Base-by-base conservation (phyloP, 2,888 invertebrate genomes). In the Caradrina clavipalpis region DNA sequence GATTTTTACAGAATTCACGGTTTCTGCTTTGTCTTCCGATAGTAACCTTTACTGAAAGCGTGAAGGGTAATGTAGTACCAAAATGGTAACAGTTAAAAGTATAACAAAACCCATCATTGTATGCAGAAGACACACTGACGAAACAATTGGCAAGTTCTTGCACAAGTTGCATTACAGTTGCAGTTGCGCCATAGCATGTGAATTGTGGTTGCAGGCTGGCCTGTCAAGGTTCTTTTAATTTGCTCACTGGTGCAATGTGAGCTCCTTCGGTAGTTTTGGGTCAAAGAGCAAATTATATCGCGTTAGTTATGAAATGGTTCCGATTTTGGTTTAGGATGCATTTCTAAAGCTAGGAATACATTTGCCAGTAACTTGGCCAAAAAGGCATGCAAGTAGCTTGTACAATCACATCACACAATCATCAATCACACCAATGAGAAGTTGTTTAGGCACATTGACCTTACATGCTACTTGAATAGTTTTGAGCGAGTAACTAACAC, bases 221-320 rank as follows among this genome's bases (percentile, higher is more conserved):
- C 66, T 59, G 57, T 75, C 86, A 87, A 87, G 87, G 87, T 68
- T 66, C 53, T 74, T 81, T 81, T 71, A 83, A 87, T 87, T 85
- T 78, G 76, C 74, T 65, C 26, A 69, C 50, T 75, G 60, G 57
- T 80, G 80, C 81, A 77, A 80, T 76, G 63, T 65, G 65, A 57
- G 26, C 67, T 69, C 56, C 57, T 65, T 57, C 21, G 19, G 7
- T 15, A 21, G 39, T 74, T 69, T 66, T 65, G 13, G 70, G 77
- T 70, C 62, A 60, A 47, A 66, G 17, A 73, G 42, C 54, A 49
- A 54, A 60, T 50, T 51, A 21, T 55, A 49, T 55, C 17, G 42
- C 13, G 11, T 17, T 35, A 10, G 8, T 66, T 56, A 2, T 19
- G 11, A 61, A 57, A 54, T 47, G 5, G 5, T 11, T 55, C 15